These are phyloP conservation scores for Cossypha caffra DNA, from an alignment of 2,797 vertebrate species.

Conservation along the genomic window DNA sequence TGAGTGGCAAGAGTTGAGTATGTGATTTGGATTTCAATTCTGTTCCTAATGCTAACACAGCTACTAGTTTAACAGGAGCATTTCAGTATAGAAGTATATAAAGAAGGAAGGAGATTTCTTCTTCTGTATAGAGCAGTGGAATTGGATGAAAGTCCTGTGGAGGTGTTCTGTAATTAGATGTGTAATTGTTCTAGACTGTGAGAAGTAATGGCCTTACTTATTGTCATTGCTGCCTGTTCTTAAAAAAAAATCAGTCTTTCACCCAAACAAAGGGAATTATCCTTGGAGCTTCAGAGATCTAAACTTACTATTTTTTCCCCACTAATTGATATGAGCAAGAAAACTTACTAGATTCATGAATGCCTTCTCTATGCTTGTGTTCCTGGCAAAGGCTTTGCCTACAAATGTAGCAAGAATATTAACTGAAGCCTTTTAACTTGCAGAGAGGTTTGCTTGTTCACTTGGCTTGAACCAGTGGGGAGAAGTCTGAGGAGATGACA, in stretches of 20 bases:
- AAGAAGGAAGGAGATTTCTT: neutral
- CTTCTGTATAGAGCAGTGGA: neutral
- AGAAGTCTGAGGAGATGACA: neutral
- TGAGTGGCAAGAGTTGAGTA: neutral
- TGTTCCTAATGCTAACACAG: neutral
- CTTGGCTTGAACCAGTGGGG: neutral
- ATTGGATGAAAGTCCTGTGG: neutral
- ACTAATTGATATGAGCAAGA: neutral
- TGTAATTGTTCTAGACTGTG: neutral
- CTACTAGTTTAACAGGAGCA: neutral
- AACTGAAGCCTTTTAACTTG: neutral
- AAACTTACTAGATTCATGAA: neutral
- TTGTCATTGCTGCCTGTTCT: neutral
- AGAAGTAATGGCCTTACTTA: neutral
- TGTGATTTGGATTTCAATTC: neutral
- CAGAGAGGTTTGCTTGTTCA: neutral
- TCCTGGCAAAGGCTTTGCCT: neutral
- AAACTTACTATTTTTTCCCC: neutral
- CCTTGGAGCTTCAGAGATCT: neutral
- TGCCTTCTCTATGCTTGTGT: neutral
- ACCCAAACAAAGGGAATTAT: neutral
- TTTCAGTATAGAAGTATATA: neutral
- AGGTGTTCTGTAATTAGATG: neutral
- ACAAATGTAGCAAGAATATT: neutral
- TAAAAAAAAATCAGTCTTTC: neutral